Evolutionary conservation across 1,140 invertebrate genomes (phyloP).

Genomic region (Drosophila kurseongensis): DNA sequence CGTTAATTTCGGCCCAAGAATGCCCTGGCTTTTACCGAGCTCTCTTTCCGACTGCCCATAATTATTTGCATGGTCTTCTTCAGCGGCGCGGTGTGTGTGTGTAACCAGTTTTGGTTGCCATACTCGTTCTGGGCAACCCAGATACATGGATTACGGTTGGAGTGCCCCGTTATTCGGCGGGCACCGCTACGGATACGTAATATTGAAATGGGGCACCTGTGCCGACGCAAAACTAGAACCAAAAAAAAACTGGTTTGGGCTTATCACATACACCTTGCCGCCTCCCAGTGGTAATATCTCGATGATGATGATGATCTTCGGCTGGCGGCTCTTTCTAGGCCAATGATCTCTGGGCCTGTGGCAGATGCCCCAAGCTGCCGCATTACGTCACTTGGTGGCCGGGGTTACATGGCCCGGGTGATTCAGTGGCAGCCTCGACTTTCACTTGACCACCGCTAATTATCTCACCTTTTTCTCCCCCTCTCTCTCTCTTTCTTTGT

Average conservation of each 20-base stretch:
- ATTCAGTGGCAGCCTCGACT: slow-evolving; percentile 50
- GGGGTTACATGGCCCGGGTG: slow-evolving; percentile 56
- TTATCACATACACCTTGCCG: slow-evolving; percentile 30
- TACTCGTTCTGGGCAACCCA: slow-evolving; percentile 59
- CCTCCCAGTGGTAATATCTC: slow-evolving; percentile 17
- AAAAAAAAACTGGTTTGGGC: slow-evolving; percentile 34
- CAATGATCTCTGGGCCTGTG: slow-evolving; percentile 62
- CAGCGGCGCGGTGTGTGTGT: not conserved
- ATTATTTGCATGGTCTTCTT: slow-evolving; percentile 44
- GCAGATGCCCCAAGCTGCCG: slow-evolving; percentile 36
- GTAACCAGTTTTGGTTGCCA: slow-evolving; percentile 50
- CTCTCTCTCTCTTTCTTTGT: slow-evolving; percentile 12
- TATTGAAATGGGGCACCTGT: slow-evolving; percentile 64
- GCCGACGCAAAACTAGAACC: slow-evolving; percentile 49
- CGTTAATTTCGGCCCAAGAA: slow-evolving; percentile 53
- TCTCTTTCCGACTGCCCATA: slow-evolving; percentile 17
- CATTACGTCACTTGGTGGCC: slow-evolving; percentile 59
- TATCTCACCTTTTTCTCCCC: slow-evolving; percentile 25
- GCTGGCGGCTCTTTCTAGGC: slow-evolving; percentile 61
- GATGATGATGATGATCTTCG: slow-evolving; percentile 25
- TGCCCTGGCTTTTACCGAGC: slow-evolving; percentile 48
- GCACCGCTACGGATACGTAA: slow-evolving; percentile 66
- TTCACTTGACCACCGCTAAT: slow-evolving; percentile 62
- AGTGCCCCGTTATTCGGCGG: slow-evolving; percentile 35
- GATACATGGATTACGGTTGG: slow-evolving; percentile 65